Evolutionary conservation across 2,797 vertebrate species (phyloP).

Genomic region (Spea hammondii): DNA sequence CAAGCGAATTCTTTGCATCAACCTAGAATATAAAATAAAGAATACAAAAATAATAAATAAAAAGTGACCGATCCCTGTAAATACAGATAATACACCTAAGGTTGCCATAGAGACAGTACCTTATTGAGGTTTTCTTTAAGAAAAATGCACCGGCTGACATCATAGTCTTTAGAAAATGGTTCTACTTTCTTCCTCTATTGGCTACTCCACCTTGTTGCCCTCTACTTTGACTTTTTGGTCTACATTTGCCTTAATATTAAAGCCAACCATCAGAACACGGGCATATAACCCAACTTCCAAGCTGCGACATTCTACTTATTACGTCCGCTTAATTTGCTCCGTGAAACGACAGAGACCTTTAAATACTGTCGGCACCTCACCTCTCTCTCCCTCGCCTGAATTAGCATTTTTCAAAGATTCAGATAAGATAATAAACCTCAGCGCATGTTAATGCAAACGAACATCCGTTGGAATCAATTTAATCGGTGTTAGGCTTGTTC

Average conservation of each 20-base stretch:
- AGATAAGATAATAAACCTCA: constrained; percentile 46
- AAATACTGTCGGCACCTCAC: not conserved
- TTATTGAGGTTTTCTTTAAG: too few relatives aligned
- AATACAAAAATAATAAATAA: too few relatives aligned
- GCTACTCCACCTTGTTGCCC: not conserved
- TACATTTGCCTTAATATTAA: not conserved
- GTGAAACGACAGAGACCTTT: not conserved
- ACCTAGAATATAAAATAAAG: too few relatives aligned
- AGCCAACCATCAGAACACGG: not conserved
- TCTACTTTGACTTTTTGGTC: not conserved
- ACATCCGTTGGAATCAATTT: constrained; percentile 50
- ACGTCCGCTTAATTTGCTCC: not conserved
- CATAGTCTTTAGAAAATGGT: not conserved
- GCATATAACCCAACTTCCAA: too few relatives aligned
- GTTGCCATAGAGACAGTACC: too few relatives aligned
- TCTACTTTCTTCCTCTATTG: not conserved
- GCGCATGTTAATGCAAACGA: constrained; percentile 40
- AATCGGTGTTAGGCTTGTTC: constrained; percentile 47
- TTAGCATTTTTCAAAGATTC: constrained; percentile 42
- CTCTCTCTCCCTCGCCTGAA: not conserved
- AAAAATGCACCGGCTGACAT: not conserved
- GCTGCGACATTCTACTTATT: not conserved
- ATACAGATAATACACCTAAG: too few relatives aligned
- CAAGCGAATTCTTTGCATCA: too few relatives aligned
- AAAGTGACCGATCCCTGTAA: too few relatives aligned